These are phyloP conservation scores for Semicossyphus pulcher DNA, from an alignment of 2,113 vertebrate genomes.

Conservation along the genomic window DNA sequence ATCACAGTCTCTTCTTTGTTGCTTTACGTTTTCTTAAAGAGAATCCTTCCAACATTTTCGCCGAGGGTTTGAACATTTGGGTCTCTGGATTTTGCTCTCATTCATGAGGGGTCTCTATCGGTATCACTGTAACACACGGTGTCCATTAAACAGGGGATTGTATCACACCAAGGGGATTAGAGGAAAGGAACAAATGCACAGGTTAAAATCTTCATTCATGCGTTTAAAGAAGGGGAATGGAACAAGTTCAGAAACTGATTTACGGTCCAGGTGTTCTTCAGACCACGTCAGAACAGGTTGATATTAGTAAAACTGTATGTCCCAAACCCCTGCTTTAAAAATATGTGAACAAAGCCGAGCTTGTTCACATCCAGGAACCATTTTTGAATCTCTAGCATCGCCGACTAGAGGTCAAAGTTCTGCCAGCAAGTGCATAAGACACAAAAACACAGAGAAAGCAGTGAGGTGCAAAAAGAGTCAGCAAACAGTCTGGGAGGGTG, in stretches of 20 bases:
- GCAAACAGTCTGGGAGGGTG: no score
- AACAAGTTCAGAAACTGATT: background rate
- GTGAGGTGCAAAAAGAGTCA: background rate
- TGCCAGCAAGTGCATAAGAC: background rate
- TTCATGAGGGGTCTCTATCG: background rate
- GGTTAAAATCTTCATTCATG: constrained; percentile 4
- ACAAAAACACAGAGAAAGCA: background rate
- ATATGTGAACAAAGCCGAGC: background rate
- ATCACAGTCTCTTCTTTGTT: no score
- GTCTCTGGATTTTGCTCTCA: background rate
- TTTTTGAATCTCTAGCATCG: background rate
- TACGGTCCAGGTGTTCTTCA: background rate
- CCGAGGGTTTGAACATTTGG: background rate
- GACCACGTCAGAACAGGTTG: background rate
- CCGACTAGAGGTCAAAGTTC: background rate
- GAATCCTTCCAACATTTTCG: no score
- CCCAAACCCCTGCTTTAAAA: constrained; percentile 30
- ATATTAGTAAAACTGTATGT: background rate
- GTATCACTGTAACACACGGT: constrained; percentile 24
- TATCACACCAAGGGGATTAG: constrained; percentile 21
- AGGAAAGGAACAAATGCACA: background rate
- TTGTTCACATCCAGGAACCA: background rate
- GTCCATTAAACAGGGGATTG: constrained; percentile 46
- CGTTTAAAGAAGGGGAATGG: constrained; percentile 33
- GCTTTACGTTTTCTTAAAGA: no score